Evolutionary conservation across 2,797 vertebrate genomes (phyloP).

Genomic region (Ciconia nigra): DNA sequence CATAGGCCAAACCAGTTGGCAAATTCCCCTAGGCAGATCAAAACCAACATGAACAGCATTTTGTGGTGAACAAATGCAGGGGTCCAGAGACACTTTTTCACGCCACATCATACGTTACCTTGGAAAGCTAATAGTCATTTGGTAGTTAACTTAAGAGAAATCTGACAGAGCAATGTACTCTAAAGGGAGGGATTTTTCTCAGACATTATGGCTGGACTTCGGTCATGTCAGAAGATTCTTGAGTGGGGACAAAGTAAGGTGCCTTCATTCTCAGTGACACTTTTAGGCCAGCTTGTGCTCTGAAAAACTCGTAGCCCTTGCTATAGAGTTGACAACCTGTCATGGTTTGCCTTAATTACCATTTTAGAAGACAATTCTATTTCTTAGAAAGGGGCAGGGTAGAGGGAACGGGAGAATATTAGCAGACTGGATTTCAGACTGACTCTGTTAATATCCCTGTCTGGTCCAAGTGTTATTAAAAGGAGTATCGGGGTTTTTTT

Average conservation of each 20-base stretch:
- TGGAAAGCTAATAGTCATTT: background rate
- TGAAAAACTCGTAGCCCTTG: background rate
- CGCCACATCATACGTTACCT: background rate
- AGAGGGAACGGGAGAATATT: background rate
- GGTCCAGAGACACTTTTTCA: background rate
- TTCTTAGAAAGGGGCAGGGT: background rate
- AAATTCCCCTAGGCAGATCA: background rate
- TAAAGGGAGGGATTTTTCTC: background rate
- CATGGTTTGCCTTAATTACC: background rate
- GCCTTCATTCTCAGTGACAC: background rate
- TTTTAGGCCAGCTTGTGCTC: background rate
- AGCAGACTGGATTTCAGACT: background rate
- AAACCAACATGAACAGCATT: background rate
- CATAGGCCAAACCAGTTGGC: background rate
- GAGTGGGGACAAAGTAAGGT: background rate
- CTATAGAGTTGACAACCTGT: background rate
- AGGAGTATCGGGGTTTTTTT: background rate
- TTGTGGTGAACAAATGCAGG: background rate
- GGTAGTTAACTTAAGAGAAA: background rate
- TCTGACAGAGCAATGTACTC: background rate
- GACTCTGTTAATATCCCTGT: background rate
- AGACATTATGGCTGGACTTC: fast-evolving
- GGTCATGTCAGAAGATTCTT: background rate
- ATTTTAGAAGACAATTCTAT: background rate
- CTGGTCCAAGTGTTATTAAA: background rate